Evolutionary conservation across 2,797 vertebrate species (phyloP).

Genomic region (Petrocephalus schoutedeni): DNA sequence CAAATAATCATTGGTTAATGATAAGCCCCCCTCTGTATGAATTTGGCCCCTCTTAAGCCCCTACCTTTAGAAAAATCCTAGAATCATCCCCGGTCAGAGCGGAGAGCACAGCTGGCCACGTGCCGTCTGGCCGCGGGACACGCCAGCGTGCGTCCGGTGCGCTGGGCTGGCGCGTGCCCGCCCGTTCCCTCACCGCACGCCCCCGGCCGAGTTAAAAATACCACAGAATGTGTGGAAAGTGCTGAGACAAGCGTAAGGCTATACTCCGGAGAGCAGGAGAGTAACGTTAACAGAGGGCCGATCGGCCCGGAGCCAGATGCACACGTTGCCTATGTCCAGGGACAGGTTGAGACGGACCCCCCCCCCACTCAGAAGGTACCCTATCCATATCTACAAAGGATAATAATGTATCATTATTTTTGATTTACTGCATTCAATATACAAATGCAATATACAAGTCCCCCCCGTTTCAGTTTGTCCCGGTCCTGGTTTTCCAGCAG

Average conservation of each 20-base stretch:
- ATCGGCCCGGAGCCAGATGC: not conserved
- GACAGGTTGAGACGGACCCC: not conserved
- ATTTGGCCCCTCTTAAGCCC: not conserved
- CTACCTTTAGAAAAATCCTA: not conserved
- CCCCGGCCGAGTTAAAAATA: constrained; percentile 7
- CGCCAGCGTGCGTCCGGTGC: not conserved
- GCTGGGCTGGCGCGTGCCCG: not conserved
- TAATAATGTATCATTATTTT: not conserved
- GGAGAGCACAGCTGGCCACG: not conserved
- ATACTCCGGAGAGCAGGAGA: not conserved
- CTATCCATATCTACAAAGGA: not conserved
- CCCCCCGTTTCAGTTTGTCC: not conserved
- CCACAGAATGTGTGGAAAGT: constrained; percentile 15
- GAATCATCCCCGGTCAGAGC: not conserved
- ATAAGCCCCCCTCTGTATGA: not conserved
- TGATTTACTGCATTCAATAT: not conserved
- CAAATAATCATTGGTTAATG: not conserved
- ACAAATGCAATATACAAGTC: not conserved
- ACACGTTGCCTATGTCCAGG: not conserved
- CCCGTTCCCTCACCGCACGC: not conserved
- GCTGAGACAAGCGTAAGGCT: constrained; percentile 1
- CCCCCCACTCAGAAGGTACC: not conserved
- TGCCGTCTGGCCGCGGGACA: not conserved
- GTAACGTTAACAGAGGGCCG: not conserved
- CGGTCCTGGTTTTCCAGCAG: not conserved